Conservation (phyloP, 2,797 vertebrate species). For the Furcifer pardalis region DNA sequence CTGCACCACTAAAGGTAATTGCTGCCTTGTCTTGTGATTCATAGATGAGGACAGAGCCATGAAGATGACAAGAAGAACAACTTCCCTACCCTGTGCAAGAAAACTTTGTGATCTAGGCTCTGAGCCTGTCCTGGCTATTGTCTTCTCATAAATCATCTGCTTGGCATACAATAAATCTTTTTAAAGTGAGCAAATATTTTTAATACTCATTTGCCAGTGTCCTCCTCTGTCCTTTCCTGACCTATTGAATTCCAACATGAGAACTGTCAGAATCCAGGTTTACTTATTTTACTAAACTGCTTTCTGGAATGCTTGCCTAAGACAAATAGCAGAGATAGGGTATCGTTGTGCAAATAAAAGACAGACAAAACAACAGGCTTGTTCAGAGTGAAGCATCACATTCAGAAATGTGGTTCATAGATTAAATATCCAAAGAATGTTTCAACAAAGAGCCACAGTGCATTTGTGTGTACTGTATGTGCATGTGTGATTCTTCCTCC, state of each 20-base stretch:
- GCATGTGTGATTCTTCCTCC: neutral
- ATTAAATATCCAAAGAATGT: neutral
- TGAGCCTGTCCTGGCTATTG: conserved; percentile 19
- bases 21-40: neutral
- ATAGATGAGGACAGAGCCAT: accelerated
- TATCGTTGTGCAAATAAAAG: neutral
- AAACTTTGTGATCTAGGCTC: conserved; percentile 13
- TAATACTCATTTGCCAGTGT: conserved; percentile 16
- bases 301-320: conserved; percentile 18
- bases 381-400: neutral
- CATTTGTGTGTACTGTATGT: neutral
- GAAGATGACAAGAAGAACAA: conserved; percentile 18
- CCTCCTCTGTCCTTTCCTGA: conserved; percentile 20
- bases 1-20: neutral
- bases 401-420: conserved; percentile 32
- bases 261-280: conserved; percentile 3
- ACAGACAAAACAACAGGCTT: neutral
- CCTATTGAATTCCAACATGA: conserved; percentile 12
- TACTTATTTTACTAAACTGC: conserved; percentile 38
- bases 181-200: conserved; percentile 34
- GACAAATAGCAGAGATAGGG: neutral
- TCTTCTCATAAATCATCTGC: conserved; percentile 8
- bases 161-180: conserved; percentile 34
- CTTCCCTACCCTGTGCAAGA: neutral
- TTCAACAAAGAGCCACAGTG: neutral